Conservation (phyloP, 2,113 vertebrate genomes). For the Typhlomys cinereus region DNA sequence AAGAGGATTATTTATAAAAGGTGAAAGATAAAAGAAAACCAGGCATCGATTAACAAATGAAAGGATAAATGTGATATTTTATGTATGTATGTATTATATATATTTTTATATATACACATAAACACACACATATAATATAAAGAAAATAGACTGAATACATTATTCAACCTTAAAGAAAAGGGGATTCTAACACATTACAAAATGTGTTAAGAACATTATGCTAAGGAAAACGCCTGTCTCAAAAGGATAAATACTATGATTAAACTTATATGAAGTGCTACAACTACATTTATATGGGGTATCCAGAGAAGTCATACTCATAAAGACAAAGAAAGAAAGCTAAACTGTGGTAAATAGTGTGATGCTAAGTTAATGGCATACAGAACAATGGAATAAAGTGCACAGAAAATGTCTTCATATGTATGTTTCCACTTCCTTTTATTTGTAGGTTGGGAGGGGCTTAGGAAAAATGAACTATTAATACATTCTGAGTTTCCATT, state of each 20-base stretch:
- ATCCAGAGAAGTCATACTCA: too few relatives aligned
- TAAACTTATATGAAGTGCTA: neutral
- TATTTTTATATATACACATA: too few relatives aligned
- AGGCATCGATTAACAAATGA: neutral
- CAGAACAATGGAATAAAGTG: neutral
- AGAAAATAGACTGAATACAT: too few relatives aligned
- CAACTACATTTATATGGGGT: neutral
- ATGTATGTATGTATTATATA: too few relatives aligned
- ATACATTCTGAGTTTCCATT: neutral
- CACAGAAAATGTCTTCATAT: neutral
- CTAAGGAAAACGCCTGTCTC: neutral
- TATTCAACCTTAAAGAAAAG: neutral
- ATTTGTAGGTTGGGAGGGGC: neutral
- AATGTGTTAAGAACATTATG: neutral
- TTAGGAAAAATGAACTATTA: neutral
- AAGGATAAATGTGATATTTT: neutral
- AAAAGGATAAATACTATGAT: neutral
- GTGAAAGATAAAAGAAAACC: neutral
- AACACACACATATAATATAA: too few relatives aligned
- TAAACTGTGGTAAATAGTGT: conserved; percentile 2
- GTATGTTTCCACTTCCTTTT: neutral
- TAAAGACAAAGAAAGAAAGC: neutral
- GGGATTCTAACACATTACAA: neutral
- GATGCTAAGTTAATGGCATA: neutral
- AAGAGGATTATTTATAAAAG: neutral